Evolutionary conservation across 1,140 invertebrate genomes (phyloP), one percentile per base, ranked within the genome.

Genomic region (Ladona fulva): DNA sequence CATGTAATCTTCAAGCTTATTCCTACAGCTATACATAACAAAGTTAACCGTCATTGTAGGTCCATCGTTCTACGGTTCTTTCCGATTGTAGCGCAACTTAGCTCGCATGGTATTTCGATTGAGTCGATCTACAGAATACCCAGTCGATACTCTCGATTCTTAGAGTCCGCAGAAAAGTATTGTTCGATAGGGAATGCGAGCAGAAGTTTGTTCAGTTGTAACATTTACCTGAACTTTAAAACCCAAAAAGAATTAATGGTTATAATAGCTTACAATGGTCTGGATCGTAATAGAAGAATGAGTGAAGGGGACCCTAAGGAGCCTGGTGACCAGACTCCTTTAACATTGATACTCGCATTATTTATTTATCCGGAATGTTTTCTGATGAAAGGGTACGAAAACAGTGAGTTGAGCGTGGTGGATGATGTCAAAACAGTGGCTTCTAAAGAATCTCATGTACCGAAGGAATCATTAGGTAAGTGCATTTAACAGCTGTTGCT

Each of bases 351-450:
- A 16, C 52, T 66, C 5, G 52, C 52, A 6, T 12, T 66, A 22
- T 66, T 66, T 66, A 66, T 66, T 66, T 66, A 66, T 12, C 52
- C 52, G n/a, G 52, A 66, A 66, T 66, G 52, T 66, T 66, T 66
- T 66, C 12, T 66, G 16, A 66, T 66, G 52, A 66, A 66, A 12
- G 52, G 52, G 12, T 66, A 66, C n/a, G 52, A 66, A 66, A 66
- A 22, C n/a, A 66, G 14, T 12, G 52, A 66, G 5, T 22, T 66
- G 16, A 66, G 52, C n/a, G 14, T 12, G n/a, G 52, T 66, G 14
- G 52, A 66, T 22, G 52, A 66, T 3, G 52, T 66, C 5, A 66
- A 66, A 22, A 5, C 52, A 16, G 52, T 19, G 52, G 52, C 52
- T 19, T 66, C 52, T 22, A 66, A 12, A 66, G 14, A 19, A 66